A percentile compares a stretch with the other conserved stretches of the same genome.
These are phyloP conservation scores for Polypterus senegalus DNA, from an alignment of 2,113 vertebrate species.

Conservation along the genomic window DNA sequence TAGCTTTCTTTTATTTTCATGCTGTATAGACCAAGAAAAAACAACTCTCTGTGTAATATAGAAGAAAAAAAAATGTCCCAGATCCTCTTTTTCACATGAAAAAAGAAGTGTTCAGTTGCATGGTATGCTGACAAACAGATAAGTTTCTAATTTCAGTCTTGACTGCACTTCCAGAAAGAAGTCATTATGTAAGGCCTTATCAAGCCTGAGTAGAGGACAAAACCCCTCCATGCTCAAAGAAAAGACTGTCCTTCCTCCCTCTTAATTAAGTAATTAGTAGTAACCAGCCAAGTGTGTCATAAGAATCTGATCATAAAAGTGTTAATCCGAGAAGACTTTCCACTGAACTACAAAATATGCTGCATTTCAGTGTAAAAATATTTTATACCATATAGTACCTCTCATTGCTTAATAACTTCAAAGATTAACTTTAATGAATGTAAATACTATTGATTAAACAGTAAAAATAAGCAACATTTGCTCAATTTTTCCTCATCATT, in stretches of 20 bases:
- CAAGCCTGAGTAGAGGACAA: background rate
- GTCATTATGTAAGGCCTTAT: background rate
- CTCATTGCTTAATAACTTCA: too few species aligned
- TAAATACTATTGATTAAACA: too few species aligned
- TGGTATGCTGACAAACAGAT: background rate
- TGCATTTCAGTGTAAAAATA: too few species aligned
- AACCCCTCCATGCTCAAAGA: background rate
- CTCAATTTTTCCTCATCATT: too few species aligned
- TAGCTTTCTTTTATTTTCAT: background rate
- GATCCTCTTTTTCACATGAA: background rate
- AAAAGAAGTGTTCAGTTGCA: slow-evolving; percentile 4
- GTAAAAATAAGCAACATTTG: too few species aligned
- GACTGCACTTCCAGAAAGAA: background rate
- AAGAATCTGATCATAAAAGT: too few species aligned
- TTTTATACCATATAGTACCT: too few species aligned
- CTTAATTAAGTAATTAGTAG: background rate
- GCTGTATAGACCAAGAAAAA: background rate
- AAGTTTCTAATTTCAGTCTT: slow-evolving; percentile 3
- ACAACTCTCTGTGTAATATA: background rate
- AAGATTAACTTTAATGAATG: too few species aligned
- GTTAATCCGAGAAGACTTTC: too few species aligned
- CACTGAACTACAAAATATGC: too few species aligned
- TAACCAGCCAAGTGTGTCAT: too few species aligned
- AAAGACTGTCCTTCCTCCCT: background rate
- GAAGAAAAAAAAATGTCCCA: background rate